Evolutionary conservation across 2,888 invertebrate species (phyloP).

Genomic region (Cactoblastis cactorum): DNA sequence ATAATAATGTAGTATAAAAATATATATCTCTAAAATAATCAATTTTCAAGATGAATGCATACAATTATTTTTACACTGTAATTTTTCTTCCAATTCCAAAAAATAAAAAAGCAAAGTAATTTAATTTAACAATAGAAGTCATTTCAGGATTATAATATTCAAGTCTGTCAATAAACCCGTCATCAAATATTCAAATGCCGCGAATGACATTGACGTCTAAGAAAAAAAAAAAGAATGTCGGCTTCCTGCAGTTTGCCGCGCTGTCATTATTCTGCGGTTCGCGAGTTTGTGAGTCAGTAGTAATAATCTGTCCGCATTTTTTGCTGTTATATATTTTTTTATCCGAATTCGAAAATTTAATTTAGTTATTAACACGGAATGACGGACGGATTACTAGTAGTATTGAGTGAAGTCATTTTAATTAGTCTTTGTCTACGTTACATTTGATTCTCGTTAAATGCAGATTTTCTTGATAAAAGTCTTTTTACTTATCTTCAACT

Average conservation of each 20-base stretch:
- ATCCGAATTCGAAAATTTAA: neutral
- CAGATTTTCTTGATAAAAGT: too few species aligned
- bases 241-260: neutral
- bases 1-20: too few species aligned
- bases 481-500: too few species aligned
- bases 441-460: too few species aligned
- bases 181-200: neutral
- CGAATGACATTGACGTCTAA: neutral
- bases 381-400: neutral
- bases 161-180: neutral
- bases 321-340: neutral
- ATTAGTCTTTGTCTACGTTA: too few species aligned
- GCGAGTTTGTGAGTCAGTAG: slow-evolving; percentile 4
- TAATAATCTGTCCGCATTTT: neutral
- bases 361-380: neutral
- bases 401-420: neutral
- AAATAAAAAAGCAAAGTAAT: neutral
- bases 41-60: neutral
- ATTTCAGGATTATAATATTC: neutral
- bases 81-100: neutral
- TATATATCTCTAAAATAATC: too few species aligned
- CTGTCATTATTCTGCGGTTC: slow-evolving; percentile 4
- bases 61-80: too few species aligned
- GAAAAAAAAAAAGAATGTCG: neutral
- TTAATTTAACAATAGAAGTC: neutral